These are phyloP conservation scores for Anastatus disparis DNA, from an alignment of 1,140 invertebrate genomes.

Conservation along the genomic window DNA sequence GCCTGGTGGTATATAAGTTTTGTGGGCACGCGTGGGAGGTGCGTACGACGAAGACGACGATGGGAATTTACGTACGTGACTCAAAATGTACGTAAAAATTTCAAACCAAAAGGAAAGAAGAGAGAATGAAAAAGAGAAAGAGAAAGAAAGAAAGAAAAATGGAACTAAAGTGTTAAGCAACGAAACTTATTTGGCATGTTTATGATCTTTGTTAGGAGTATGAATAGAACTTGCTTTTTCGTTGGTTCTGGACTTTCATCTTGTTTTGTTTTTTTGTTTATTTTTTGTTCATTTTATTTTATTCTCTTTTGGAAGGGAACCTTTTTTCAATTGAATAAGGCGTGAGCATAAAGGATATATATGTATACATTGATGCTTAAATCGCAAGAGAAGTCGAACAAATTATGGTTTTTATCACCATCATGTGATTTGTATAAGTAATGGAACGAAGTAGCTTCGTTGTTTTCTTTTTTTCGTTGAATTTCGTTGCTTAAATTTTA, in stretches of 20 bases:
- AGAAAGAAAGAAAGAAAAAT: neutral
- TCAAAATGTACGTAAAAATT: neutral
- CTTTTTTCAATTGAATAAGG: neutral
- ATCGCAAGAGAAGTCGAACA: slow-evolving; percentile 5
- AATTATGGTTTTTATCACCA: slow-evolving; percentile 37
- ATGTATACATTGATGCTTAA: neutral
- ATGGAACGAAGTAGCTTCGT: neutral
- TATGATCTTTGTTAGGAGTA: slow-evolving; percentile 19
- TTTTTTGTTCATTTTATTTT: neutral
- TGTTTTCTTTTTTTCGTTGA: too few relatives aligned
- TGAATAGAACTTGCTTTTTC: slow-evolving; percentile 27
- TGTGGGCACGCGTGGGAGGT: slow-evolving; percentile 38
- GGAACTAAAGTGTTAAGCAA: slow-evolving; percentile 31
- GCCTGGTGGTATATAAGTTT: slow-evolving; percentile 2
- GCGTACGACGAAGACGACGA: neutral
- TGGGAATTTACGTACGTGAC: slow-evolving; percentile 29
- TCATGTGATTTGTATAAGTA: neutral
- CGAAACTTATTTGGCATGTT: slow-evolving; percentile 39
- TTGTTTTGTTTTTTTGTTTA: neutral
- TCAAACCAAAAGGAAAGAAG: neutral
- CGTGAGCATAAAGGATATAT: neutral
- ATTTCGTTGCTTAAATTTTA: too few relatives aligned
- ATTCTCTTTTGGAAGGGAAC: neutral
- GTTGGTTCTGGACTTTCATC: too few relatives aligned
- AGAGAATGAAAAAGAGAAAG: neutral